Evolutionary conservation across 2,113 vertebrate species (phyloP), one percentile per base, ranked within the genome.

Genomic region (Coturnix japonica): DNA sequence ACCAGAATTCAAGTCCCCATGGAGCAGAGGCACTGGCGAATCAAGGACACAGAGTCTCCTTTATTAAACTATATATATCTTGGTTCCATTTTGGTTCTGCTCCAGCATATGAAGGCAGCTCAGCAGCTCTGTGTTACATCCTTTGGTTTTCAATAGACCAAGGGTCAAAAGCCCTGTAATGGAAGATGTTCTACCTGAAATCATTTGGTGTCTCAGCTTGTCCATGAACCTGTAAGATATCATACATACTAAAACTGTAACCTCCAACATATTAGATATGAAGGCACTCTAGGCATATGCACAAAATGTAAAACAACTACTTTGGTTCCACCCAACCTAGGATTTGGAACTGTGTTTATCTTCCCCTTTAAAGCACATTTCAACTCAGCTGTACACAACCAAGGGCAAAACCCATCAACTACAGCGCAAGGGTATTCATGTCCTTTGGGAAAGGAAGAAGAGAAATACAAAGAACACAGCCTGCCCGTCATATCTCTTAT

Each of bases 161-260:
- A 46, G 33, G 22, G 16, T 47, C 72, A 82, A 64, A 69, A 13
- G 15, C 1, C 33, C 13, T 75, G 16, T 10, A 77, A 43, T 46
- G 63, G 26, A 26, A 44, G 33, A 7, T 56, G 59, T 41, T 56
- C 47, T 18, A 7, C 30, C 35, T 10, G 7, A 65, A 83, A 69
- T 9, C 26, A 49, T 90, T 74, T 71, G 25, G 18, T 23, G 2
- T 13, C 46, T 90, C 73, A 65, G 23, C 0, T 65, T 19, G 9
- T 39, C n/a, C 35, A 25, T 1, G 41, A 16, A 39, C 78, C 11
- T 0, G 13, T 0, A 35, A 31, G 14, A 56, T 7, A 1, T 17
- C 10, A 21, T 20, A 37, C 20, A 37, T 13, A 4, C 21, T n/a
- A 47, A 56, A 91, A 3, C 51, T 69, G 35, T 5, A 11, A 13